These are phyloP conservation scores for Hybos culiciformis DNA, from an alignment of 2,888 invertebrate species.

Conservation along the genomic window DNA sequence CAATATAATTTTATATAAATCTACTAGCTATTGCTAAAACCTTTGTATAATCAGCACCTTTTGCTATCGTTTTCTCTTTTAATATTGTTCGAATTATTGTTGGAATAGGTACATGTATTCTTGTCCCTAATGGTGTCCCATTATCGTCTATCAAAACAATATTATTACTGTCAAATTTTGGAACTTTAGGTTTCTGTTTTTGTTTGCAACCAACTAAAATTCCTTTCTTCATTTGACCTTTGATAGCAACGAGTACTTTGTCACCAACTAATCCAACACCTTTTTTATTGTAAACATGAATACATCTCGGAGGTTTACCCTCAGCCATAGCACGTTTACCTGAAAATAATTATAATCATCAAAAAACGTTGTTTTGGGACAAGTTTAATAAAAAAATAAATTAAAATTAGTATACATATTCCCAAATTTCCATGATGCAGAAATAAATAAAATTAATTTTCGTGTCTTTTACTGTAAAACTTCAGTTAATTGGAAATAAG, in stretches of 20 bases:
- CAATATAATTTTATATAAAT: constrained; percentile 50
- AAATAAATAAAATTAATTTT: no score
- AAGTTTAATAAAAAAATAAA: no score
- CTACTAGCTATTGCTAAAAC: constrained; percentile 76
- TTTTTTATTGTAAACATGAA: constrained; percentile 84
- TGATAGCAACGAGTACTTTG: constrained; percentile 81
- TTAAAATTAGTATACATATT: no score
- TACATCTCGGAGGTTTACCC: constrained; percentile 84
- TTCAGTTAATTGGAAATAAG: no score
- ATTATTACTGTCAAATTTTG: constrained; percentile 91
- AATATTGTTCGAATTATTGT: constrained; percentile 71
- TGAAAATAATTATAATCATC: no score
- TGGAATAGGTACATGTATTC: constrained; percentile 92
- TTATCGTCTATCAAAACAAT: constrained; percentile 89
- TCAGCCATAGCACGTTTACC: constrained; percentile 88
- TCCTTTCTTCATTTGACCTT: constrained; percentile 89
- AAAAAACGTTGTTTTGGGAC: no score
- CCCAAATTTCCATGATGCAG: no score
- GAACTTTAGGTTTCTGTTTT: constrained; percentile 64
- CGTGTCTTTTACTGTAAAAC: no score
- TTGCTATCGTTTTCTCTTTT: constrained; percentile 63
- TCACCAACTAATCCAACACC: constrained; percentile 56
- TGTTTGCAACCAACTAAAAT: constrained; percentile 81
- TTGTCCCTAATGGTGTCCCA: constrained; percentile 86
- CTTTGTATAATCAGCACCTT: constrained; percentile 86